These are phyloP conservation scores for Phrynosoma blainvillii DNA, from an alignment of 2,113 vertebrate species.

Conservation along the genomic window DNA sequence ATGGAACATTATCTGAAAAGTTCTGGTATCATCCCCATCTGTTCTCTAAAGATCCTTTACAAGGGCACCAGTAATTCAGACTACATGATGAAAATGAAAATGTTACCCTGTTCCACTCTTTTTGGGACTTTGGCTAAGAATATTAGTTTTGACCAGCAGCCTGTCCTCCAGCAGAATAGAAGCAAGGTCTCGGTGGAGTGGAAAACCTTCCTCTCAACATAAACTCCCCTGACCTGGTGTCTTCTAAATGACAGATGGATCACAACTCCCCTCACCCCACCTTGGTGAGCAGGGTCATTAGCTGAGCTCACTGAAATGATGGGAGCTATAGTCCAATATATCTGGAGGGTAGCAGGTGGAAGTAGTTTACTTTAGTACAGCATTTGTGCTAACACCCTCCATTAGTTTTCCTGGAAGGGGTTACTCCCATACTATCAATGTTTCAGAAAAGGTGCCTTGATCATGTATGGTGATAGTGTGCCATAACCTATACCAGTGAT, in stretches of 20 bases:
- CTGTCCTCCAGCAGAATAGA: neutral
- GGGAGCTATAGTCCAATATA: neutral
- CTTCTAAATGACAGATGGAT: neutral
- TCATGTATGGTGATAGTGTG: neutral
- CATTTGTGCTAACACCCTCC: neutral
- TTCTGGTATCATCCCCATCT: neutral
- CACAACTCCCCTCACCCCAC: neutral
- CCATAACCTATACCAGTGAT: too few species aligned
- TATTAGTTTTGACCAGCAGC: neutral
- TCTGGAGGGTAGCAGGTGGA: neutral
- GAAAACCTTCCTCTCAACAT: neutral
- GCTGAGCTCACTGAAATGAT: neutral
- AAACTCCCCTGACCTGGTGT: neutral
- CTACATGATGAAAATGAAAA: neutral
- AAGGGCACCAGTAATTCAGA: neutral
- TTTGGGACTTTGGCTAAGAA: neutral
- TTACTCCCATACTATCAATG: too few species aligned
- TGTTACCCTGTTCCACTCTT: neutral
- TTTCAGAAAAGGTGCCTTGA: neutral
- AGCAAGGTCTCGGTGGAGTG: neutral
- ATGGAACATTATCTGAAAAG: neutral
- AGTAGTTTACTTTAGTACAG: neutral
- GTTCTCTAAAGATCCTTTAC: neutral
- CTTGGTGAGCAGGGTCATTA: neutral
- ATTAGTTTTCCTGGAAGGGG: neutral